These are phyloP conservation scores for Meloe dianella DNA, from an alignment of 2,888 invertebrate species.

Conservation along the genomic window DNA sequence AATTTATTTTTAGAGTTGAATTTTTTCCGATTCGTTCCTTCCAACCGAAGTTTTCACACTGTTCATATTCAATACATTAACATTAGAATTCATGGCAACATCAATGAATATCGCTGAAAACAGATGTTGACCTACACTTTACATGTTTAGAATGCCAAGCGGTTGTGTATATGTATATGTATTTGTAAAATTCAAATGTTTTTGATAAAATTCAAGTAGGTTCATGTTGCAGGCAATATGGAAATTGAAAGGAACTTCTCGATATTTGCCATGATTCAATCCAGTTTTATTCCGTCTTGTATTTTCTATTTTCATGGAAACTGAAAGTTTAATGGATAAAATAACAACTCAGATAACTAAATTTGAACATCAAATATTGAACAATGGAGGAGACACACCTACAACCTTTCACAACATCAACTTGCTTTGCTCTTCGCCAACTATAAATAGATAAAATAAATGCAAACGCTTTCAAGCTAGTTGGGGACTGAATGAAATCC, in stretches of 20 bases:
- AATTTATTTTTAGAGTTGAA: not conserved
- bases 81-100: not conserved
- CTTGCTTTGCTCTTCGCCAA: not conserved
- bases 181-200: no score
- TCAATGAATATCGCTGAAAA: not conserved
- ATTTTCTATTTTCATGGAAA: not conserved
- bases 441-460: conserved; percentile 12
- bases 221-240: not conserved
- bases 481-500: not conserved
- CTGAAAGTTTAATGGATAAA: conserved; percentile 1
- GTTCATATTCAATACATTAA: not conserved
- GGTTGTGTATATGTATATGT: no score
- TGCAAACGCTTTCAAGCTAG: not conserved
- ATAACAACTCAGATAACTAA: not conserved
- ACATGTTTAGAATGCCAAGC: not conserved
- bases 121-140: not conserved
- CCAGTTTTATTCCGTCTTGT: not conserved
- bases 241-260: not conserved
- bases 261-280: not conserved
- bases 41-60: not conserved
- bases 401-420: not conserved
- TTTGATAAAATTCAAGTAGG: not conserved
- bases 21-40: not conserved
- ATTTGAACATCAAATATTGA: conserved; percentile 2
- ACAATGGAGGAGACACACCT: not conserved